Evolutionary conservation across 1,140 invertebrate genomes (phyloP).

Genomic region (Pachypsylla venusta): DNA sequence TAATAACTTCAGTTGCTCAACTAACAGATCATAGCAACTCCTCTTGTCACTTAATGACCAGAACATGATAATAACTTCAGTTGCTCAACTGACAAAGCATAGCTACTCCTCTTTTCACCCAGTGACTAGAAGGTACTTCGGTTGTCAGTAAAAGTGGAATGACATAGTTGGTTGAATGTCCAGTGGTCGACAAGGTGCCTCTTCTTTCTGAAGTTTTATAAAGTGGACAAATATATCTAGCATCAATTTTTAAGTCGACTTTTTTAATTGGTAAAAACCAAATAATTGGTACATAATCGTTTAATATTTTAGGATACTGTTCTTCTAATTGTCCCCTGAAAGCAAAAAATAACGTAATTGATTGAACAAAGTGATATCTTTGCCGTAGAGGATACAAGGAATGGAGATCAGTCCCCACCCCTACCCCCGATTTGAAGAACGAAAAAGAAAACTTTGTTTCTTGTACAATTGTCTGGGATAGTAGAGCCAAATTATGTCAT

Average conservation of each 20-base stretch:
- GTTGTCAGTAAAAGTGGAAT: slow-evolving; percentile 61
- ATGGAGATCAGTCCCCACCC: background rate
- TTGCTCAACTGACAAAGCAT: slow-evolving; percentile 65
- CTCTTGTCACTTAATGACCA: slow-evolving; percentile 49
- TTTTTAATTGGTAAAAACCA: slow-evolving; percentile 37
- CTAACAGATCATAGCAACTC: slow-evolving; percentile 70
- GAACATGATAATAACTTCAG: slow-evolving; percentile 28
- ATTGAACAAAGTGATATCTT: slow-evolving; percentile 5
- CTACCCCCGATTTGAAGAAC: background rate
- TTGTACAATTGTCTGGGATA: too few species aligned
- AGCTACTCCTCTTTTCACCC: slow-evolving; percentile 77
- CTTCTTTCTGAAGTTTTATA: slow-evolving; percentile 77
- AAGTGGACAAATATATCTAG: slow-evolving; percentile 64
- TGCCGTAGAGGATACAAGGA: background rate
- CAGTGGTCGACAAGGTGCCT: slow-evolving; percentile 70
- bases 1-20: slow-evolving; percentile 42
- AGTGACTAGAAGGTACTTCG: slow-evolving; percentile 49
- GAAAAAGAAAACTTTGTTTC: too few species aligned
- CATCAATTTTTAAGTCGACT: slow-evolving; percentile 22
- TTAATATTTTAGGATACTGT: slow-evolving; percentile 64
- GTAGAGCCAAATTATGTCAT: too few species aligned
- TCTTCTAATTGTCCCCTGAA: slow-evolving; percentile 44
- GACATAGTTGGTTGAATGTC: slow-evolving; percentile 85
- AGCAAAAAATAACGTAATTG: slow-evolving; percentile 7
- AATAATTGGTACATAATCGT: slow-evolving; percentile 61